A percentile compares a stretch with the other conserved stretches of the same genome.
These are phyloP conservation scores for Amphipyra berbera DNA, from an alignment of 2,888 invertebrate genomes.

Conservation along the genomic window DNA sequence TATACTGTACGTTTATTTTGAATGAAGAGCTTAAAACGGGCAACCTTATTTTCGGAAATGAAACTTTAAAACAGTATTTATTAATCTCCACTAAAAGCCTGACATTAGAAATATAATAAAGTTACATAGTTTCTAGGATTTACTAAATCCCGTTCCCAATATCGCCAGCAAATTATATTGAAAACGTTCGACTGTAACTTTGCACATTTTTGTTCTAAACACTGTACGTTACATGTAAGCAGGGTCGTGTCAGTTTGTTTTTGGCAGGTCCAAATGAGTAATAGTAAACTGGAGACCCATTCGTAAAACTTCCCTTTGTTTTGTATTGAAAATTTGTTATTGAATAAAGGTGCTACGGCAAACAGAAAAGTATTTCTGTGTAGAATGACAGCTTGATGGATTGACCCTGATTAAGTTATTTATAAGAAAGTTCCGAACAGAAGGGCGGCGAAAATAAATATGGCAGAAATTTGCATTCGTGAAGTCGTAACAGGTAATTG, in stretches of 20 bases:
- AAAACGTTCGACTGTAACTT: slow-evolving; percentile 33
- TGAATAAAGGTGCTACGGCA: slow-evolving; percentile 63
- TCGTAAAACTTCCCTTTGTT: slow-evolving; percentile 65
- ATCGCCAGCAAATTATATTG: slow-evolving; percentile 34
- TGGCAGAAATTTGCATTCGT: slow-evolving; percentile 59
- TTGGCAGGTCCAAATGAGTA: slow-evolving; percentile 71
- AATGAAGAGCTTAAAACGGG: neutral
- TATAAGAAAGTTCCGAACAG: slow-evolving; percentile 62
- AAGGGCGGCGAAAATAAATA: slow-evolving; percentile 61
- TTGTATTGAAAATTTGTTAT: slow-evolving; percentile 66
- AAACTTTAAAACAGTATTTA: slow-evolving; percentile 3
- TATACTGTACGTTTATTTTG: neutral
- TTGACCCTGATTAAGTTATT: slow-evolving; percentile 72
- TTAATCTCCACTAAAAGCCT: slow-evolving; percentile 20
- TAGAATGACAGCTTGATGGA: slow-evolving; percentile 75
- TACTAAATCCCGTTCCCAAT: slow-evolving; percentile 22
- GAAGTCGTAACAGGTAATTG: slow-evolving; percentile 60
- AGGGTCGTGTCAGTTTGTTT: slow-evolving; percentile 52
- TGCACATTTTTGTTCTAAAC: slow-evolving; percentile 46
- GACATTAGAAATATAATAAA: slow-evolving; percentile 18
- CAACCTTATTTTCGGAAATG: slow-evolving; percentile 5
- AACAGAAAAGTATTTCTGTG: slow-evolving; percentile 67
- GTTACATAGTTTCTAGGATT: slow-evolving; percentile 31
- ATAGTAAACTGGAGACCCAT: slow-evolving; percentile 71
- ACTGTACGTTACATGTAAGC: slow-evolving; percentile 35